Evolutionary conservation across 2,888 invertebrate genomes (phyloP).

Genomic region (Anticlea derivata): DNA sequence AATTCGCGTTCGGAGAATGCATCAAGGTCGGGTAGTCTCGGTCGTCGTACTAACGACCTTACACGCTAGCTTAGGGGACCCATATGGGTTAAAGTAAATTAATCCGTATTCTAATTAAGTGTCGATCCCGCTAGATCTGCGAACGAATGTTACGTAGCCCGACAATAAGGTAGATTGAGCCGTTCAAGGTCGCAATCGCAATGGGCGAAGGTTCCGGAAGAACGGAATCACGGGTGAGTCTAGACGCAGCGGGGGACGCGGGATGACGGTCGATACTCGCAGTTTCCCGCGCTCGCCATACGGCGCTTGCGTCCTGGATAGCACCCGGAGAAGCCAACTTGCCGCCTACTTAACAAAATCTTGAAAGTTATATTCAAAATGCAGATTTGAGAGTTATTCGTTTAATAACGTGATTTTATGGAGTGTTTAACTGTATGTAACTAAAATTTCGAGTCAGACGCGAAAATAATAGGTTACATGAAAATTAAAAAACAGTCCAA

Average conservation of each 20-base stretch:
- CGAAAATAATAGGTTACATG: too few species aligned
- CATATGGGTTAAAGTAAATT: slow-evolving; percentile 40
- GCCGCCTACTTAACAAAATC: slow-evolving; percentile 54
- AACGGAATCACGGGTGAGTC: slow-evolving; percentile 76
- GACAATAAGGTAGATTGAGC: slow-evolving; percentile 80
- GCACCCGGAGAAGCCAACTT: slow-evolving; percentile 59
- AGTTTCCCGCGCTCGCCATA: slow-evolving; percentile 78
- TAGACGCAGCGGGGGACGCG: slow-evolving; percentile 75
- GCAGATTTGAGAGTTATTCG: slow-evolving; percentile 17
- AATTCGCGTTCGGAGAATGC: slow-evolving; percentile 62
- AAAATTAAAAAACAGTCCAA: too few species aligned
- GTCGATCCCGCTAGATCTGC: slow-evolving; percentile 54
- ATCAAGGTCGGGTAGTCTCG: slow-evolving; percentile 72
- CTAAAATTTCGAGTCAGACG: too few species aligned
- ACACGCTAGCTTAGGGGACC: slow-evolving; percentile 45
- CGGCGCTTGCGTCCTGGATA: slow-evolving; percentile 73
- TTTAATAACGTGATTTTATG: too few species aligned
- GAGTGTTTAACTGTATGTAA: too few species aligned
- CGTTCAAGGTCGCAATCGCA: slow-evolving; percentile 81
- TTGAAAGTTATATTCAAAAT: slow-evolving; percentile 26
- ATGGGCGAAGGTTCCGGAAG: slow-evolving; percentile 80
- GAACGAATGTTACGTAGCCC: slow-evolving; percentile 64
- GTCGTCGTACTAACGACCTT: slow-evolving; percentile 68
- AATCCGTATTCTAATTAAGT: slow-evolving; percentile 55
- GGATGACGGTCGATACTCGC: slow-evolving; percentile 77